phyloP scores from a whole-genome alignment of 2,888 invertebrate genomes.

The Philonicus albiceps region DNA sequence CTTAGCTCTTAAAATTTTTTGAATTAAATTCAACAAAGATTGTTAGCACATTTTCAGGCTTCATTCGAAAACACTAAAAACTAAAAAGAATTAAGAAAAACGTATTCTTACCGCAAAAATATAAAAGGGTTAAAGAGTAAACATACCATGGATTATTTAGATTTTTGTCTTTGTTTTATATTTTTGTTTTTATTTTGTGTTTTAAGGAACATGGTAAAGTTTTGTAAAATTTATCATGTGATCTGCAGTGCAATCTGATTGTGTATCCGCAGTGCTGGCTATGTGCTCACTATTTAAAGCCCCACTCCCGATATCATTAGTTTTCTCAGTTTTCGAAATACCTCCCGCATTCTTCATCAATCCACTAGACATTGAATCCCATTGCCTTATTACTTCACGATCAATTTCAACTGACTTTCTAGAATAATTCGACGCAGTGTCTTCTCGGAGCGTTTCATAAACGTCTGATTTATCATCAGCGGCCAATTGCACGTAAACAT shows the following conservation, averaged over 20 bases:
- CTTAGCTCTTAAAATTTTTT: background rate
- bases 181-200: constrained; percentile 17
- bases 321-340: constrained; percentile 58
- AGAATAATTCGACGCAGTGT: constrained; percentile 58
- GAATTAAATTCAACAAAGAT: background rate
- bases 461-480: constrained; percentile 53
- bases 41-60: background rate
- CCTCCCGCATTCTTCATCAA: constrained; percentile 68
- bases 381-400: constrained; percentile 84
- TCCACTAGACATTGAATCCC: constrained; percentile 89
- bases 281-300: constrained; percentile 33
- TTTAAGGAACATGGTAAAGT: constrained; percentile 44
- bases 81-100: constrained; percentile 7
- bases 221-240: constrained; percentile 41
- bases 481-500: constrained; percentile 67
- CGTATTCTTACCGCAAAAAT: constrained; percentile 36
- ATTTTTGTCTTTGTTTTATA: constrained; percentile 21
- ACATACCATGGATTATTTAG: constrained; percentile 24
- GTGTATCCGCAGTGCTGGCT: constrained; percentile 44
- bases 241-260: constrained; percentile 43
- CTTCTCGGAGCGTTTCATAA: constrained; percentile 61
- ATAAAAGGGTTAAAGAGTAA: background rate
- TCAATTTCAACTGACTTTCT: constrained; percentile 73
- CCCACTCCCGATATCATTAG: constrained; percentile 37
- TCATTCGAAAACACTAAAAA: background rate